Conservation (phyloP, 53 echinoderm and acorn worm species). For the Echinarachnius parma region DNA sequence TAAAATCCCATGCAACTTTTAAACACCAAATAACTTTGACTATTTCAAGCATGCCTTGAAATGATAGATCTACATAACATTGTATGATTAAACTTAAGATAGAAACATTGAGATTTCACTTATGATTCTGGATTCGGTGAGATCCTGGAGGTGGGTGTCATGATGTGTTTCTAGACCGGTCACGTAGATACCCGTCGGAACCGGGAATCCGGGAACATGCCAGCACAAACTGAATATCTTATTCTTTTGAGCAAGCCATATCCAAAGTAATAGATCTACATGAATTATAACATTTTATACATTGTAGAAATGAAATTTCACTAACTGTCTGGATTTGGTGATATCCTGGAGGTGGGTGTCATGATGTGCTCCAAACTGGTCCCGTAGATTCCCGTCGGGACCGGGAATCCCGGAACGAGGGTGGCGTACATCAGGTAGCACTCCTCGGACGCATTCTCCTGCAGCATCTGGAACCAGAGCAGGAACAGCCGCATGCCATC, state of each 20-base stretch:
- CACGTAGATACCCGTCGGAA: slow-evolving; percentile 65
- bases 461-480: slow-evolving; percentile 92
- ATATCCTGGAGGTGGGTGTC: slow-evolving; percentile 54
- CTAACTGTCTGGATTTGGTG: slow-evolving; percentile 66
- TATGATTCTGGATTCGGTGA: slow-evolving; percentile 59
- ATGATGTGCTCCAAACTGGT: slow-evolving; percentile 76
- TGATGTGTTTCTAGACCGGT: slow-evolving; percentile 72
- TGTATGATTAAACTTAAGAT: too few relatives aligned
- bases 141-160: slow-evolving; percentile 61
- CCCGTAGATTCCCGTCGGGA: slow-evolving; percentile 66
- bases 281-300: too few relatives aligned
- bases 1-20: too few relatives aligned
- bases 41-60: too few relatives aligned
- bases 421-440: slow-evolving; percentile 97
- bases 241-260: too few relatives aligned
- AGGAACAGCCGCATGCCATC: slow-evolving; percentile 95
- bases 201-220: slow-evolving; percentile 85
- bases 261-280: too few relatives aligned
- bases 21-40: too few relatives aligned
- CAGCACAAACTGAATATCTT: too few relatives aligned
- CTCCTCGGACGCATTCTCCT: slow-evolving; percentile 86
- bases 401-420: slow-evolving; percentile 81
- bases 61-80: too few relatives aligned
- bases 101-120: slow-evolving; percentile 16
- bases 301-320: not conserved